A percentile compares a stretch with the other conserved stretches of the same genome.
Evolutionary conservation across 2,888 invertebrate genomes (phyloP).

Genomic region (Andrena hattorfiana): DNA sequence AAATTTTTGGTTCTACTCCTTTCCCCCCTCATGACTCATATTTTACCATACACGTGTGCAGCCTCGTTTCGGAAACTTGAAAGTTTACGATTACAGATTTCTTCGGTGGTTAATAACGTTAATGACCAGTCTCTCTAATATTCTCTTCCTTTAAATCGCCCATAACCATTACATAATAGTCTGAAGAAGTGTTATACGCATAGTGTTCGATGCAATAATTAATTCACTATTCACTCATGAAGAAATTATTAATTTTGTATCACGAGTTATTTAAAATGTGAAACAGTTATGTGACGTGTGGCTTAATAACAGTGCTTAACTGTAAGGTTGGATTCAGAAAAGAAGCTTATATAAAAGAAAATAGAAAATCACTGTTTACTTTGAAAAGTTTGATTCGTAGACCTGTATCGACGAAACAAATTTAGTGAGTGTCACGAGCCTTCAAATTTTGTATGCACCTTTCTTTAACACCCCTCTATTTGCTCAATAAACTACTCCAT

Average conservation of each 20-base stretch:
- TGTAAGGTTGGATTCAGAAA: no score
- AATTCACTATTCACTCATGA: not conserved
- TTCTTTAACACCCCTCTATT: no score
- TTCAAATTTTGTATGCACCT: not conserved
- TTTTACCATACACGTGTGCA: not conserved
- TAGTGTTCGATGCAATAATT: not conserved
- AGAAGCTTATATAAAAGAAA: no score
- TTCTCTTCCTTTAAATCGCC: no score
- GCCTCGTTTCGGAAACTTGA: conserved; percentile 7
- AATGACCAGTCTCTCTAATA: not conserved
- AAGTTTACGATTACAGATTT: not conserved
- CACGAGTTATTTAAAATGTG: no score
- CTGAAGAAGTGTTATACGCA: not conserved
- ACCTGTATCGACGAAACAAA: not conserved
- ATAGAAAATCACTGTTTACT: not conserved
- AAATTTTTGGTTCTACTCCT: conserved; percentile 37
- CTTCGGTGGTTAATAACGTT: not conserved
- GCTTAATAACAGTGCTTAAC: no score
- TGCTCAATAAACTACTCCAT: no score
- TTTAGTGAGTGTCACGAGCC: not conserved
- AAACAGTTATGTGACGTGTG: no score
- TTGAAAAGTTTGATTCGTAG: not conserved
- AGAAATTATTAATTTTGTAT: not conserved
- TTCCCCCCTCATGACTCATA: not conserved
- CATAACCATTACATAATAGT: not conserved